Conservation (phyloP, 2,797 vertebrate species). For the Falco rusticolus region DNA sequence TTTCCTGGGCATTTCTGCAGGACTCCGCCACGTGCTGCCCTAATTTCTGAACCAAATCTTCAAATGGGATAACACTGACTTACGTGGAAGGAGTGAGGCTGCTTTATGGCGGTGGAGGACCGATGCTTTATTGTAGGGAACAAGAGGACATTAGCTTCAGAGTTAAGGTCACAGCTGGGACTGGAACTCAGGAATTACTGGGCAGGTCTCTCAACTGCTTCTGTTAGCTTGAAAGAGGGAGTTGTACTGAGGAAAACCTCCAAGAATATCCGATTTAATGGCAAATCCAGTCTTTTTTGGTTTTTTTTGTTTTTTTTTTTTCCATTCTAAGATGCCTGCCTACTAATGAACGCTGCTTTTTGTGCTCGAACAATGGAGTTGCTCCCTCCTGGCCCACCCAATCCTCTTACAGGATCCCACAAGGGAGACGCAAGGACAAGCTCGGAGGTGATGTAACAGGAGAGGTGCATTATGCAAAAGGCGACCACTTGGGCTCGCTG, state of each 20-base stretch:
- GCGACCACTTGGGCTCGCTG: background rate
- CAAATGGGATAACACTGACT: background rate
- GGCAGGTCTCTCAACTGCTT: conserved; percentile 32
- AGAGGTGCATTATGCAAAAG: background rate
- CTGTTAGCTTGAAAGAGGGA: conserved; percentile 36
- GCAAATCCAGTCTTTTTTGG: conserved; percentile 54
- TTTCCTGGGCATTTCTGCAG: background rate
- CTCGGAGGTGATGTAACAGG: background rate
- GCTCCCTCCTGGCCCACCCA: conserved; percentile 34
- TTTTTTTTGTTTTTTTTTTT: conserved; percentile 2
- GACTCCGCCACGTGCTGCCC: background rate
- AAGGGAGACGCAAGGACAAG: background rate
- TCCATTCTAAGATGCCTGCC: conserved; percentile 12
- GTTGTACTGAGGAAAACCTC: conserved; percentile 37
- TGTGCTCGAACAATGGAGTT: conserved; percentile 25
- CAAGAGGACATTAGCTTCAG: conserved; percentile 33
- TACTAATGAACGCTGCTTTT: conserved; percentile 7
- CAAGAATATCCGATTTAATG: conserved; percentile 59
- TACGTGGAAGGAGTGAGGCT: background rate
- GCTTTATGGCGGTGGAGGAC: conserved; percentile 24
- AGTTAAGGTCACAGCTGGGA: conserved; percentile 38
- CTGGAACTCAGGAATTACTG: conserved; percentile 44
- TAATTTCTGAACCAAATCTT: conserved; percentile 6
- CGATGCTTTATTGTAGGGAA: conserved; percentile 23
- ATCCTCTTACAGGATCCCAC: conserved; percentile 53